Evolutionary conservation across 1,140 invertebrate genomes (phyloP), one percentile per base, ranked within the genome.

Genomic region (Drosophila aff.): DNA sequence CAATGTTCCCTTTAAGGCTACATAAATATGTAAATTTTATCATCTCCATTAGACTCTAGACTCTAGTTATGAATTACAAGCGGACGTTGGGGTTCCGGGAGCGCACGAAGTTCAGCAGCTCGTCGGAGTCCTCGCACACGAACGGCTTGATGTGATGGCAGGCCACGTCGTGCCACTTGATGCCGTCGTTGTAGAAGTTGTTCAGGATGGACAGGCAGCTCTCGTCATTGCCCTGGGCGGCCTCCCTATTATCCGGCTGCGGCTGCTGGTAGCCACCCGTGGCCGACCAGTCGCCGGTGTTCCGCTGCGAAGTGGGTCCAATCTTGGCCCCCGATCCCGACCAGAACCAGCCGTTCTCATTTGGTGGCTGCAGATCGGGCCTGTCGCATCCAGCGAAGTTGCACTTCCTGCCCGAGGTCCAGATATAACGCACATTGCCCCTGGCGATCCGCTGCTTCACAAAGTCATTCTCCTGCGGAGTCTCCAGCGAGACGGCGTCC

Each of bases 281-380:
- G 76, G 94, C 93, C 77, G 96, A 97, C 97, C 97, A 98, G 90
- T 97, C 97, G 15, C 97, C 97, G 41, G 96, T 96, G 92, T 97
- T 97, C 62, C 97, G 95, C 92, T 97, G 96, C 31, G 96, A 97
- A 23, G 97, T 98, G 41, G 97, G 95, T 47, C 97, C 97, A 77
- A 98, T 97, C 93, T 98, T 97, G 49, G 96, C 97, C 10, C 97
- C 97, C 2, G 97, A 97, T 66, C 97, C 97, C 18, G 96, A 97
- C 97, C 97, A 98, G 95, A 98, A 98, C 97, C 97, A 98, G 69
- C 97, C 97, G 93, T 98, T 98, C 41, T 97, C 94, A 85, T 98
- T 97, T 59, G 96, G 96, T 1, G 97, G 97, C 93, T 98, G 96
- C 66, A 98, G 94, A 92, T 98, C 97, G 31, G 96, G 94, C 60